Percentiles rank a stretch among this genome's conserved stretches.
Conservation (phyloP, 2,888 invertebrate species). For the Rhagium mordax region DNA sequence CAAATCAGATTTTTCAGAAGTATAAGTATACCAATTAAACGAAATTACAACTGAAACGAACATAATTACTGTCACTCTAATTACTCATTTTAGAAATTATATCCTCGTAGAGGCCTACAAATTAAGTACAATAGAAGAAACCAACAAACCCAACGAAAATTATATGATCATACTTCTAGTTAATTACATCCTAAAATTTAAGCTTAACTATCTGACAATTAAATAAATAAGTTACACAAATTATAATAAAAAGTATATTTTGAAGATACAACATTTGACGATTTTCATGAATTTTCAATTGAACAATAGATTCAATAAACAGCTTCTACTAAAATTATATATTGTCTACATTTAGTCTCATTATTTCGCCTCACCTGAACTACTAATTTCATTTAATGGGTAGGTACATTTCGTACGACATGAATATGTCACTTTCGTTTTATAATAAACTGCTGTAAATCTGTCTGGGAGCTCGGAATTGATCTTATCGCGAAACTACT, state of each 20-base stretch:
- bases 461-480: background rate
- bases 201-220: background rate
- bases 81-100: background rate
- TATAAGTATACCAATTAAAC: slow-evolving; percentile 31
- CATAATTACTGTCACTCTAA: slow-evolving; percentile 34
- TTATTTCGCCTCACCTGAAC: background rate
- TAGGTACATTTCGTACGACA: background rate
- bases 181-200: background rate
- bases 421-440: background rate
- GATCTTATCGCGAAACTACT: background rate
- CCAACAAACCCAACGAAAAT: background rate
- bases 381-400: background rate
- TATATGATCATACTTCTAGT: background rate
- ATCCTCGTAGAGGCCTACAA: background rate
- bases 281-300: background rate
- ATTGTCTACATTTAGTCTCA: background rate
- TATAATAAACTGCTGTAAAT: background rate
- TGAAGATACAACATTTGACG: too few species aligned
- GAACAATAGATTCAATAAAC: background rate
- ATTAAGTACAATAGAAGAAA: background rate
- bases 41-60: slow-evolving; percentile 34
- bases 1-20: background rate
- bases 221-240: too few species aligned
- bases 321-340: background rate
- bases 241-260: too few species aligned